Evolutionary conservation across 2,113 vertebrate species (phyloP).

Genomic region (Lanius collurio): DNA sequence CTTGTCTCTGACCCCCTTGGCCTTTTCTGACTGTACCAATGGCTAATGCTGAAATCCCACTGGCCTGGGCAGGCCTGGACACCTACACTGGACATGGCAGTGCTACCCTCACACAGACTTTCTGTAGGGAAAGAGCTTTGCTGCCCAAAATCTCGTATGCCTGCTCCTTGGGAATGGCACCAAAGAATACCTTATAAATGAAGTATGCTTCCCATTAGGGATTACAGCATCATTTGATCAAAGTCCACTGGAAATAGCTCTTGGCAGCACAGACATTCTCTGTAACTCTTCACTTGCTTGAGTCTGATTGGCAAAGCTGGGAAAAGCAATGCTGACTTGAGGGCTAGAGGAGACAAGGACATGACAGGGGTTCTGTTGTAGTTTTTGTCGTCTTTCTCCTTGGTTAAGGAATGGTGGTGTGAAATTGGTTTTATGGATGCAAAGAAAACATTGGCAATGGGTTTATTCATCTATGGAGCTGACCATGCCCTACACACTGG

Average conservation of each 20-base stretch:
- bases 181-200: constrained; percentile 80
- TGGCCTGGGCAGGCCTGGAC: background rate
- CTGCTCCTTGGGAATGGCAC: constrained; percentile 77
- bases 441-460: constrained; percentile 14
- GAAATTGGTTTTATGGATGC: background rate
- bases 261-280: constrained; percentile 65
- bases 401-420: background rate
- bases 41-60: background rate
- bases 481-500: constrained; percentile 43
- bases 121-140: background rate
- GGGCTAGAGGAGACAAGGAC: background rate
- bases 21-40: background rate
- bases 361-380: background rate
- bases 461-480: background rate
- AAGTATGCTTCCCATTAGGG: constrained; percentile 80
- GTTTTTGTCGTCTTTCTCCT: constrained; percentile 21
- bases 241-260: constrained; percentile 80
- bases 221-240: constrained; percentile 79
- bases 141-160: constrained; percentile 41
- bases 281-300: constrained; percentile 59
- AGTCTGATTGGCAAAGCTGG: constrained; percentile 10
- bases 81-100: background rate
- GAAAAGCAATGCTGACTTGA: background rate
- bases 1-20: background rate
- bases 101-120: background rate